Evolutionary conservation across 2,797 vertebrate genomes (phyloP).

Genomic region (Platalea minor): DNA sequence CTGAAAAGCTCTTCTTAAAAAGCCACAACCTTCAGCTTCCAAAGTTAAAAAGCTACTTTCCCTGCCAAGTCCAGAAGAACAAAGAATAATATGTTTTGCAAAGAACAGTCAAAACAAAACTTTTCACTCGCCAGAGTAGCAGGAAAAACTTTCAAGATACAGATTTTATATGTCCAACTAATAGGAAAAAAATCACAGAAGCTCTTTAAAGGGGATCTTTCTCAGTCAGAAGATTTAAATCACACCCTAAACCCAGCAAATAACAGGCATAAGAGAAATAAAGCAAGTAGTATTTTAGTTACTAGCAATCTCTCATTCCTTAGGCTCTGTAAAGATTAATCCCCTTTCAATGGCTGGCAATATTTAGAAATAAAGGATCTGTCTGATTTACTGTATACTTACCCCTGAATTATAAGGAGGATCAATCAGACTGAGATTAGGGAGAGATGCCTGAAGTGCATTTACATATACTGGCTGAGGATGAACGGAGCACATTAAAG

Average conservation of each 20-base stretch:
- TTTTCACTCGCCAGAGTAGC: not conserved
- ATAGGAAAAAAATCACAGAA: not conserved
- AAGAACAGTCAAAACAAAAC: not conserved
- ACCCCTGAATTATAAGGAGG: slow-evolving; percentile 62
- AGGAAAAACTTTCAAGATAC: not conserved
- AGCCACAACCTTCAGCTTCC: not conserved
- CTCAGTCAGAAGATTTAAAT: not conserved
- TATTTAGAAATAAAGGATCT: not conserved
- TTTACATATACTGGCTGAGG: slow-evolving; percentile 50
- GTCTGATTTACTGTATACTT: slow-evolving; percentile 45
- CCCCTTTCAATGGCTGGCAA: not conserved
- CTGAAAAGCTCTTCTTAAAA: not conserved
- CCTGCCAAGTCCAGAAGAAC: not conserved
- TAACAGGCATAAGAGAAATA: not conserved
- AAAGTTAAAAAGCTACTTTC: not conserved
- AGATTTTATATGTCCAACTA: not conserved
- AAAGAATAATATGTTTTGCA: not conserved
- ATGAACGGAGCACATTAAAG: not conserved
- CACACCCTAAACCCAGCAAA: not conserved
- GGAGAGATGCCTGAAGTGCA: slow-evolving; percentile 59
- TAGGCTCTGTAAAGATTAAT: not conserved
- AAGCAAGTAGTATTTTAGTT: not conserved
- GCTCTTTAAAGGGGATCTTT: not conserved
- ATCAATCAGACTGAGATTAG: slow-evolving; percentile 66
- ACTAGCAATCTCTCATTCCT: not conserved